phyloP scores from a whole-genome alignment of 2,888 invertebrate genomes.

The Andrena minutula region DNA sequence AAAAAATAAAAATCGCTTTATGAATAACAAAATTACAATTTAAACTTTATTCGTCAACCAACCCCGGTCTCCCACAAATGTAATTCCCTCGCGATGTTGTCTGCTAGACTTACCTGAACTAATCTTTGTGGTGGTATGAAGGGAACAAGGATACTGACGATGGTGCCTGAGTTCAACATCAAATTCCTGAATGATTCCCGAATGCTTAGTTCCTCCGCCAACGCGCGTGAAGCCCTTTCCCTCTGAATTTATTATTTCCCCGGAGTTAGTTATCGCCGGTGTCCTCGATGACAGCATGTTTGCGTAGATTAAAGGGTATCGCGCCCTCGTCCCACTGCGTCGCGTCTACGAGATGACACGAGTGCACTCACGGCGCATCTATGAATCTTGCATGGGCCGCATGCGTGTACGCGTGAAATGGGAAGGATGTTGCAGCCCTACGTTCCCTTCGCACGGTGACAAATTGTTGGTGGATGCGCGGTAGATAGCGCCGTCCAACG shows the following conservation, averaged over 20 bases:
- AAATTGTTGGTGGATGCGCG: constrained; percentile 33
- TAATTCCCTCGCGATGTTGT: background rate
- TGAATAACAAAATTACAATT: no score
- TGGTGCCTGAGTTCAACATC: no score
- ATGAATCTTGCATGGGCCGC: constrained; percentile 54
- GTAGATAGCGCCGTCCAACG: constrained; percentile 31
- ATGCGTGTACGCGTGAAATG: constrained; percentile 47
- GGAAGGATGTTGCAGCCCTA: background rate
- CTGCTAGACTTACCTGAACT: background rate
- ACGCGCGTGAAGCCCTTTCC: background rate
- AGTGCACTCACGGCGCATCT: constrained; percentile 28
- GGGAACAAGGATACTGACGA: background rate
- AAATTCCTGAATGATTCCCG: no score
- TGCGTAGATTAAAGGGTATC: constrained; percentile 41
- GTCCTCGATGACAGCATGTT: constrained; percentile 26
- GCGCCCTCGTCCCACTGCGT: background rate
- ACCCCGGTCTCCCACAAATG: no score
- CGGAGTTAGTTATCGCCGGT: constrained; percentile 39
- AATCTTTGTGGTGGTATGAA: background rate
- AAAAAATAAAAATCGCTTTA: no score
- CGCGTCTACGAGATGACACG: constrained; percentile 43
- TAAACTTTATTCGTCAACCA: no score
- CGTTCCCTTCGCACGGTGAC: constrained; percentile 35
- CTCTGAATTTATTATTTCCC: constrained; percentile 3
- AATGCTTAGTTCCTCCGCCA: no score